A percentile compares a stretch with the other conserved stretches of the same genome.
phyloP scores from a whole-genome alignment of 2,113 vertebrate species.

The Syrrhaptes paradoxus region DNA sequence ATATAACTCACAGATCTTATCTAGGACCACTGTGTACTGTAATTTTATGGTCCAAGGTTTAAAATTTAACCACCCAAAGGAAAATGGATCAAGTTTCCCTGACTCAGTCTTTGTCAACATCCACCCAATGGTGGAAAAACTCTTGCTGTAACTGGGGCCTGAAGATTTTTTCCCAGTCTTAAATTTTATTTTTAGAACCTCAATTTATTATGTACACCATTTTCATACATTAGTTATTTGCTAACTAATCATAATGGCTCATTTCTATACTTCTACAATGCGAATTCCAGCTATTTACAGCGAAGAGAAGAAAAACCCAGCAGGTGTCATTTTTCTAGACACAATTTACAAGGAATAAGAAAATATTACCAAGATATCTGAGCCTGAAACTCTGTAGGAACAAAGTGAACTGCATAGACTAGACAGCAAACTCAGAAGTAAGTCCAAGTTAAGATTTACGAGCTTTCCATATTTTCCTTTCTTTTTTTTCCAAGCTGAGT shows the following conservation, averaged over 20 bases:
- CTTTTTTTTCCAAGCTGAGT: constrained; percentile 66
- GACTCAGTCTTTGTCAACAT: constrained; percentile 37
- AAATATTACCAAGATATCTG: constrained; percentile 57
- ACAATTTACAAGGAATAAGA: constrained; percentile 63
- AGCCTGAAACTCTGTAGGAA: constrained; percentile 66
- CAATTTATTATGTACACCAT: neutral
- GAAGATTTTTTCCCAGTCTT: neutral
- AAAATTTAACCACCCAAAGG: constrained; percentile 63
- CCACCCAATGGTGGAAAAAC: neutral
- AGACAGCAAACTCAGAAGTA: constrained; percentile 48
- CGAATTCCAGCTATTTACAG: neutral
- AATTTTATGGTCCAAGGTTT: constrained; percentile 59
- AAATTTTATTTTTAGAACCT: constrained; percentile 18
- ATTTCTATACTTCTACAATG: neutral
- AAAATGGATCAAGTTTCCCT: constrained; percentile 62
- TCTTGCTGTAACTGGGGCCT: neutral
- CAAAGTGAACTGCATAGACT: constrained; percentile 61
- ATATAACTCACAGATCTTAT: constrained; percentile 60
- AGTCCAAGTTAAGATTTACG: constrained; percentile 71
- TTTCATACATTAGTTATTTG: neutral
- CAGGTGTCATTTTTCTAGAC: constrained; percentile 76
- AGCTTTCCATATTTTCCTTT: constrained; percentile 56
- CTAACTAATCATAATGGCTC: neutral
- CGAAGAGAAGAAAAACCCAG: constrained; percentile 69
- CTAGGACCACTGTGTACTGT: constrained; percentile 26